Percentiles rank a stretch among this genome's conserved stretches.
Conservation (phyloP, 2,113 vertebrate genomes). For the Neomonachus schauinslandi region DNA sequence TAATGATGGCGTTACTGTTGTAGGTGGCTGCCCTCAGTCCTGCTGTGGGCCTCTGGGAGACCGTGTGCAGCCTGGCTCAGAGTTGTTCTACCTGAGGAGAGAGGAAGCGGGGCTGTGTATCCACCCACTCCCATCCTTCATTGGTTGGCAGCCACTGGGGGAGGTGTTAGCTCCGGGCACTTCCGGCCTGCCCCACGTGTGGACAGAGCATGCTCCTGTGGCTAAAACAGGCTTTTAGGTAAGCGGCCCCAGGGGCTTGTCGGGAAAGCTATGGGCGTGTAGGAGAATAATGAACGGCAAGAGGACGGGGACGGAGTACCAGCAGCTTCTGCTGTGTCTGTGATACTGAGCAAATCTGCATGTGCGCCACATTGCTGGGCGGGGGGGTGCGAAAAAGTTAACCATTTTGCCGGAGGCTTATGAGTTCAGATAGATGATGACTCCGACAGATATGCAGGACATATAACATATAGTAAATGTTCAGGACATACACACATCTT, state of each 20-base stretch:
- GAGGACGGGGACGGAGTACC: neutral
- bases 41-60: neutral
- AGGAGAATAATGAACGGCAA: neutral
- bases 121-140: neutral
- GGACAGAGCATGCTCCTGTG: neutral
- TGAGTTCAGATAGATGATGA: neutral
- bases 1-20: neutral
- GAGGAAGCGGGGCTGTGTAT: neutral
- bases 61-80: neutral
- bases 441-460: neutral
- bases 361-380: neutral
- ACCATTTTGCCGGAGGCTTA: neutral
- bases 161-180: neutral
- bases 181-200: neutral
- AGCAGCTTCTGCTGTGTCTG: neutral
- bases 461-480: neutral
- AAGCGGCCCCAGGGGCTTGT: neutral
- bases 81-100: neutral
- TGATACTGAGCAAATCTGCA: neutral
- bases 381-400: neutral
- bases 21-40: neutral
- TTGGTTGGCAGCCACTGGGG: neutral
- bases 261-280: neutral
- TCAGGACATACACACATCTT: neutral
- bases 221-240: neutral